Conservation (phyloP, 2,797 vertebrate species). For the Sebastiscus albofasciatus region DNA sequence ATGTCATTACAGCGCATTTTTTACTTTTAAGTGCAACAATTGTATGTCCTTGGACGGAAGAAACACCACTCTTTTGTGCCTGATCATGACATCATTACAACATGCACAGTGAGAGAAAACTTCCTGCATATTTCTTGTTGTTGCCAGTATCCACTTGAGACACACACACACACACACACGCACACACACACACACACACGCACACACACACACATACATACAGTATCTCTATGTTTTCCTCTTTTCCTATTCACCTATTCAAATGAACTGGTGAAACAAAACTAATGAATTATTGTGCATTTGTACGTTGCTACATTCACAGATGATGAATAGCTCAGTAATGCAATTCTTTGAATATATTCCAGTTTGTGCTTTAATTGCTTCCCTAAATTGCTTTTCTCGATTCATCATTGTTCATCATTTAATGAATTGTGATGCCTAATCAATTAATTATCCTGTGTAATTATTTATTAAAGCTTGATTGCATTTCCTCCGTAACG, state of each 20-base stretch:
- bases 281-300: slow-evolving; percentile 4
- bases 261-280: background rate
- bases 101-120: background rate
- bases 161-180: background rate
- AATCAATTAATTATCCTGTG: slow-evolving; percentile 55
- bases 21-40: background rate
- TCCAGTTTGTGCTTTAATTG: slow-evolving; percentile 53
- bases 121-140: background rate
- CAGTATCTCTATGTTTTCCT: background rate
- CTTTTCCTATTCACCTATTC: background rate
- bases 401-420: slow-evolving; percentile 35
- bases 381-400: slow-evolving; percentile 38
- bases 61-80: background rate
- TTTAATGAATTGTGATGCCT: slow-evolving; percentile 37
- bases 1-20: background rate
- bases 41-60: background rate
- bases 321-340: slow-evolving; percentile 20
- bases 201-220: background rate
- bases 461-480: slow-evolving; percentile 61
- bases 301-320: background rate
- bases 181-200: background rate
- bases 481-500: slow-evolving; percentile 41
- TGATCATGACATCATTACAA: background rate
- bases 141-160: background rate
- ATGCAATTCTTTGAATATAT: slow-evolving; percentile 37